Evolutionary conservation across 2,113 vertebrate genomes (phyloP).

Genomic region (Xyrauchen texanus): DNA sequence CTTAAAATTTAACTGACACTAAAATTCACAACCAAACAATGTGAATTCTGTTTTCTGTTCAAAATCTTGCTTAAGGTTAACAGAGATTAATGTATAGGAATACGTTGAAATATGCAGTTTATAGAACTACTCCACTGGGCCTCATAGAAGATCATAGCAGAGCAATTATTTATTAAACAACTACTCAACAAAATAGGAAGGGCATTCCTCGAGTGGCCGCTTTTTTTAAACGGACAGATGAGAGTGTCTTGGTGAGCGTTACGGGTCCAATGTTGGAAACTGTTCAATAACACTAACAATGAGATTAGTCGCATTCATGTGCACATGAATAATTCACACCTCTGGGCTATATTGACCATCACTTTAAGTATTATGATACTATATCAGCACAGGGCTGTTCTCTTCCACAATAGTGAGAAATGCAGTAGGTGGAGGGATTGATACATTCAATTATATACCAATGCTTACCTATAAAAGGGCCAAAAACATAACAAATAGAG

Average conservation of each 20-base stretch:
- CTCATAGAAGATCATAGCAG: not conserved
- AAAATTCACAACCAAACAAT: not conserved
- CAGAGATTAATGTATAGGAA: too few species aligned
- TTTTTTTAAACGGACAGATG: not conserved
- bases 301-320: not conserved
- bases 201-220: not conserved
- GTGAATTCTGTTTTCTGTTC: not conserved
- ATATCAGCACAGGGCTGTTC: too few species aligned
- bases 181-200: not conserved
- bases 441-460: too few species aligned
- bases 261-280: not conserved
- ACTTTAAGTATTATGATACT: too few species aligned
- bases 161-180: constrained; percentile 4
- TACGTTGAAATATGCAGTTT: not conserved
- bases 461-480: too few species aligned
- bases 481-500: too few species aligned
- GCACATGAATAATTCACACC: constrained; percentile 9
- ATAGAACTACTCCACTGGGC: not conserved
- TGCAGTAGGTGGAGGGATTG: too few species aligned
- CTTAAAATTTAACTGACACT: not conserved
- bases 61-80: not conserved
- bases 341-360: not conserved
- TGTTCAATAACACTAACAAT: not conserved
- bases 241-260: not conserved
- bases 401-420: too few species aligned